Base-by-base conservation (phyloP, 2,797 vertebrate species). In the Hemibagrus guttatus region DNA sequence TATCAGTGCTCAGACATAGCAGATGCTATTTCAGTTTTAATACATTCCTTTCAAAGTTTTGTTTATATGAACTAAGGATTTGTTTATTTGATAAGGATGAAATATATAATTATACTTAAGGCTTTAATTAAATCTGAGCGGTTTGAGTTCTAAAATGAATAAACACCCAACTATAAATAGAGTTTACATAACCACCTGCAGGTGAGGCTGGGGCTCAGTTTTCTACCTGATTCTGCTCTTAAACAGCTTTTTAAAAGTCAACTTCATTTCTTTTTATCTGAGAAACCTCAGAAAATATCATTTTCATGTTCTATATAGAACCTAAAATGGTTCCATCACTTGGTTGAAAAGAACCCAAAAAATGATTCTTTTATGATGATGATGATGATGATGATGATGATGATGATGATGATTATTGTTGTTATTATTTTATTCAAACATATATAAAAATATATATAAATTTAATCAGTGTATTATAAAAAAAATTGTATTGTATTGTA, bases 111-210 rank as follows among this genome's bases (percentile, higher is more conserved):
- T 46, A 72, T 72, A 71, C 4, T 11, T 11, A 42, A 42, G 28
- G 8, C 19, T 72, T 72, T 26, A 72, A 72, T 68, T 68, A 68
- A 68, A 68, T 35, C 28, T 68, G 31, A 68, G 31, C 16, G 19
- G 66, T 68, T 68, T 17, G 31, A 35, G 31, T 68, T 35, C 31
- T 68, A 35, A 19, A 68, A 68, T 2, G 28, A 68, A 68, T 68
- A 35, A 68, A 68, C 66, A 68, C 28, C 28, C 31, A 35, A 23
- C 28, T 68, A 68, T 68, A 68, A 35, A 72, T 72, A 72, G 35
- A 71, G 71, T 49, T 74, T 74, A 74, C 23, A 74, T 74, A 74
- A 49, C 42, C 71, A 46, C 39, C 39, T 35, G 72, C 42, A 72
- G 39, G 39, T 72, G 11, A 12, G 12, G 69, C 26, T 72, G 46